A percentile compares a stretch with the other conserved stretches of the same genome.
phyloP scores from a whole-genome alignment of 1,140 invertebrate genomes.

The Holcopasites calliopsidis region DNA sequence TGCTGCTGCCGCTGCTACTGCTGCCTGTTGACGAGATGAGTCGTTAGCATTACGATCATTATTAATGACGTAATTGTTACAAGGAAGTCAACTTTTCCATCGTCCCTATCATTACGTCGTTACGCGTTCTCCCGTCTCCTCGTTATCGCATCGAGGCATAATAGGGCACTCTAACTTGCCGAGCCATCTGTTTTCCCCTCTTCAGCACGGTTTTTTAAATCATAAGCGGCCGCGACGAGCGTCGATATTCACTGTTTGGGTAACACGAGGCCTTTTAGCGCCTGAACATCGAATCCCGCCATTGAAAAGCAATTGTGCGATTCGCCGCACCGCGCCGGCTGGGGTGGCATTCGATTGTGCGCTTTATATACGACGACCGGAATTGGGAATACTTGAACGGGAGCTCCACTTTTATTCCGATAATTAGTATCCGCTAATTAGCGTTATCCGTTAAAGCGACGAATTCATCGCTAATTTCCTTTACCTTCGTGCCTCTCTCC shows the following conservation, averaged over 20 bases:
- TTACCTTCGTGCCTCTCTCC: too few species aligned
- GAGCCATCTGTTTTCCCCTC: slow-evolving; percentile 41
- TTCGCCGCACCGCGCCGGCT: slow-evolving; percentile 11
- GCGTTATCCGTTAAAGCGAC: slow-evolving; percentile 30
- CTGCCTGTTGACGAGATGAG: slow-evolving; percentile 41
- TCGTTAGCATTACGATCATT: slow-evolving; percentile 62
- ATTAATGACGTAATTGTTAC: slow-evolving; percentile 68
- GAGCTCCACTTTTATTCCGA: slow-evolving; percentile 19
- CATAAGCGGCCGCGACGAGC: not conserved
- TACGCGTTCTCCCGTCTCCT: slow-evolving; percentile 48
- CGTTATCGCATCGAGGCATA: slow-evolving; percentile 56
- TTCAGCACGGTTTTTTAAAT: slow-evolving; percentile 28
- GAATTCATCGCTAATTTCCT: slow-evolving; percentile 14
- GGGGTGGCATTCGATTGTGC: slow-evolving; percentile 20
- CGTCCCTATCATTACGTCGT: slow-evolving; percentile 60
- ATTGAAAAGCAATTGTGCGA: slow-evolving; percentile 46
- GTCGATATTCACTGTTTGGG: slow-evolving; percentile 46
- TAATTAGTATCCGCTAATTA: slow-evolving; percentile 47
- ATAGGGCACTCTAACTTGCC: slow-evolving; percentile 54
- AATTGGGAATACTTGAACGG: slow-evolving; percentile 25
- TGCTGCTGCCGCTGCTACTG: slow-evolving; percentile 47
- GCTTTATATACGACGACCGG: not conserved
- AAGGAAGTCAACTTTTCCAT: slow-evolving; percentile 67
- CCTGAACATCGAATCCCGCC: slow-evolving; percentile 26
- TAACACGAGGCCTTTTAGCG: slow-evolving; percentile 39